Conservation (phyloP, 2,888 invertebrate genomes). For the Barypeithes pellucidus region DNA sequence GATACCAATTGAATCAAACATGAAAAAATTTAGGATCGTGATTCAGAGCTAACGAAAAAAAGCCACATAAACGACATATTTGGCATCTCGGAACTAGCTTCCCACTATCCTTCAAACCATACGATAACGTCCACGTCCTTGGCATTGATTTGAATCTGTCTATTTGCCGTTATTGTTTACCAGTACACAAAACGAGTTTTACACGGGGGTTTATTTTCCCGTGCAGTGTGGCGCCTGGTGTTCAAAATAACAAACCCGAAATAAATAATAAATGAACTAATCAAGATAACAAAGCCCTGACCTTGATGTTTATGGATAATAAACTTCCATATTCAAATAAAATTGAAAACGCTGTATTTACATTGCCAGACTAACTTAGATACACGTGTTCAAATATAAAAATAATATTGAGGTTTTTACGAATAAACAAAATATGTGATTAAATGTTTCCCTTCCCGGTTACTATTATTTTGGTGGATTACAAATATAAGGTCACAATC, state of each 20-base stretch:
- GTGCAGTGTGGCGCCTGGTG: background rate
- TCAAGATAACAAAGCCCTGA: constrained; percentile 21
- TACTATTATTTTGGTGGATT: too few species aligned
- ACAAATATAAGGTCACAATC: too few species aligned
- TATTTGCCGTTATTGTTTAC: background rate
- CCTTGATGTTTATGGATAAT: constrained; percentile 18
- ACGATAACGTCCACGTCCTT: background rate
- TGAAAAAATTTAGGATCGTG: too few species aligned
- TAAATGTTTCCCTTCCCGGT: too few species aligned
- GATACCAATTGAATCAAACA: too few species aligned
- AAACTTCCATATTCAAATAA: constrained; percentile 18
- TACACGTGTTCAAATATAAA: background rate
- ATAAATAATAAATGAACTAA: constrained; percentile 29
- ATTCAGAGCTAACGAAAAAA: too few species aligned
- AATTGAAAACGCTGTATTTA: constrained; percentile 1
- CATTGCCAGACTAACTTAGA: constrained; percentile 7
- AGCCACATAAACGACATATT: too few species aligned
- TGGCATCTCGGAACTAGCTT: too few species aligned
- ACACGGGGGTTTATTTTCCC: background rate
- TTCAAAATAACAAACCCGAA: constrained; percentile 8
- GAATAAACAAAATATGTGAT: too few species aligned
- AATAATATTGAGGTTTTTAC: constrained; percentile 6
- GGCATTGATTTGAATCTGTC: background rate
- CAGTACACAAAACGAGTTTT: background rate
- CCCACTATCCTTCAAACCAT: too few species aligned